Percentiles rank a stretch among this genome's conserved stretches.
Evolutionary conservation across 2,113 vertebrate species (phyloP).

Genomic region (Dromiciops gliroides): DNA sequence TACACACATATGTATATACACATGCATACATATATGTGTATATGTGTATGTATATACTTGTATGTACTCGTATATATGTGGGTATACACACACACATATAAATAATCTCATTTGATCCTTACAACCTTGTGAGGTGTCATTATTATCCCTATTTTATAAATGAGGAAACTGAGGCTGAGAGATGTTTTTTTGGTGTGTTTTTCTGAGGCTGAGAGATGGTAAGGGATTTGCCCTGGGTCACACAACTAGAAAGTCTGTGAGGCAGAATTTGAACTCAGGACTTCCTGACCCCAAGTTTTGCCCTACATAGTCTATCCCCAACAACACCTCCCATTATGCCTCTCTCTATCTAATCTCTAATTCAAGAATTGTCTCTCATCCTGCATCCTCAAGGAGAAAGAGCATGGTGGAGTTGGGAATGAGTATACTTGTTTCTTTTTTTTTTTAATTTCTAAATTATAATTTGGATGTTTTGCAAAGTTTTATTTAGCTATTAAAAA

Average conservation of each 20-base stretch:
- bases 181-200: too few species aligned
- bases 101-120: not conserved
- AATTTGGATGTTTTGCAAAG: too few species aligned
- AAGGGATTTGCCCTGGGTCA: not conserved
- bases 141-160: not conserved
- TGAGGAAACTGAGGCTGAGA: not conserved
- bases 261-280: not conserved
- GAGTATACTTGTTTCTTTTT: not conserved
- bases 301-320: not conserved
- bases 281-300: not conserved
- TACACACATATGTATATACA: too few species aligned
- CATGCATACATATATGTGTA: too few species aligned
- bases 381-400: not conserved
- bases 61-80: too few species aligned
- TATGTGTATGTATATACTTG: too few species aligned
- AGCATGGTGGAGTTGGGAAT: not conserved
- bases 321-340: not conserved
- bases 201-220: not conserved
- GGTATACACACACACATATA: too few species aligned
- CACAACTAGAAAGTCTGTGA: not conserved
- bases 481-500: too few species aligned
- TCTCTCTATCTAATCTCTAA: not conserved
- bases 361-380: not conserved
- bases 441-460: too few species aligned
- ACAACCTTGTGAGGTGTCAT: not conserved